phyloP scores from a whole-genome alignment of 2,888 invertebrate genomes.

The Lottia scabra region DNA sequence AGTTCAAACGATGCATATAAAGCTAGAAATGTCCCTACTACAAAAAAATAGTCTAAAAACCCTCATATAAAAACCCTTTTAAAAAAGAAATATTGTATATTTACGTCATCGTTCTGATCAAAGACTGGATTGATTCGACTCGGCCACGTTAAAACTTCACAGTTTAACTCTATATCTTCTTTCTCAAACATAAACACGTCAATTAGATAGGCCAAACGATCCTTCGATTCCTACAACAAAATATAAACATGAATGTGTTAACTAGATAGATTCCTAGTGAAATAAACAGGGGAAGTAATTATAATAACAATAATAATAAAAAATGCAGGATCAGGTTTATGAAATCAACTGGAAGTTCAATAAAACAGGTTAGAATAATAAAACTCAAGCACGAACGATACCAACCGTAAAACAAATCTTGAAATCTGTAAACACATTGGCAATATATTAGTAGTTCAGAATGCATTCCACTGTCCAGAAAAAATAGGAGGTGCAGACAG shows the following conservation, averaged over 20 bases:
- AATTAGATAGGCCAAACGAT: constrained; percentile 73
- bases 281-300: neutral
- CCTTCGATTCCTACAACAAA: constrained; percentile 53
- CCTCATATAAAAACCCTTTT: neutral
- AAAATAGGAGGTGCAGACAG: too few species aligned
- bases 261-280: constrained; percentile 73
- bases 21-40: neutral
- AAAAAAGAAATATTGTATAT: constrained; percentile 1
- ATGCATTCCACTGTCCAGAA: too few species aligned
- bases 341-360: too few species aligned
- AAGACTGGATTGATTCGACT: constrained; percentile 84
- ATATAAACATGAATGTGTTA: constrained; percentile 80
- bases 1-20: neutral
- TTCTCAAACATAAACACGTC: constrained; percentile 81
- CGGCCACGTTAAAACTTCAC: constrained; percentile 87
- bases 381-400: too few species aligned
- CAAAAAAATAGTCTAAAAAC: neutral
- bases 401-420: too few species aligned
- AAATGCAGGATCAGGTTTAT: too few species aligned
- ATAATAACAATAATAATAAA: too few species aligned
- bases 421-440: too few species aligned
- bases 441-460: too few species aligned
- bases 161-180: constrained; percentile 84
- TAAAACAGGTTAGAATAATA: too few species aligned
- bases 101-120: constrained; percentile 79